Evolutionary conservation across 2,888 invertebrate genomes (phyloP), one percentile per base, ranked within the genome.

Genomic region (Tromatobia lineatoria): DNA sequence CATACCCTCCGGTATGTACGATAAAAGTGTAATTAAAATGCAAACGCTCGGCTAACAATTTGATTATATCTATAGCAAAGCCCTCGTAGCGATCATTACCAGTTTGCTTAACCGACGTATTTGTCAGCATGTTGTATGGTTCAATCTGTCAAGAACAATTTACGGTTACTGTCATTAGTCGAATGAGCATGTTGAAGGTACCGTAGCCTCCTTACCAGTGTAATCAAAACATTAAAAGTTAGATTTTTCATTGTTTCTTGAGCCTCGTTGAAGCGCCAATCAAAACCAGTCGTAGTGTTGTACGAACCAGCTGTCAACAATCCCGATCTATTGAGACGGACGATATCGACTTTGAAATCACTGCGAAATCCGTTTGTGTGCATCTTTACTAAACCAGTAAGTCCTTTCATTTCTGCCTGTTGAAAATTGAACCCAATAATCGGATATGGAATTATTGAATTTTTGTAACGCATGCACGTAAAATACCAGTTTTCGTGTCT

Each of bases 61-160:
- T 95, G 80, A 99, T 96, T 18, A 99, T 94, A 91, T 99, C 99
- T 75, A 99, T 96, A 47, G 97, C 97, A 91, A 97, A 99, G 7
- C 98, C 98, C 94, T 98, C 98, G 91, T 96, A 98, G 20, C 97
- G 96, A 85, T 97, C 97, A 90, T 98, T 98, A 0, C 98, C 98
- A 70, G 95, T 95, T 75, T 97, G 94, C 85, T 93, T 94, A 1
- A 91, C 94, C 25, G 96, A 93, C 0, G 96, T 96, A 89, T 97
- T 96, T 91, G 96, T 98, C n/a, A 96, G 92, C 97, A 98, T 98
- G 13, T 97, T 97, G 90, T 99, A 99, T 0, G 99, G 99, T 50
- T 96, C 95, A 91, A 97, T 97, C 98, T 98, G 91, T 18, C 91
- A 15, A 23, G 54, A 57, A 11, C 18, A n/a, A n/a, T n/a, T 29